Percentiles rank a stretch among this genome's conserved stretches.
phyloP scores from a whole-genome alignment of 2,113 vertebrate genomes.

The Hystrix cristata region DNA sequence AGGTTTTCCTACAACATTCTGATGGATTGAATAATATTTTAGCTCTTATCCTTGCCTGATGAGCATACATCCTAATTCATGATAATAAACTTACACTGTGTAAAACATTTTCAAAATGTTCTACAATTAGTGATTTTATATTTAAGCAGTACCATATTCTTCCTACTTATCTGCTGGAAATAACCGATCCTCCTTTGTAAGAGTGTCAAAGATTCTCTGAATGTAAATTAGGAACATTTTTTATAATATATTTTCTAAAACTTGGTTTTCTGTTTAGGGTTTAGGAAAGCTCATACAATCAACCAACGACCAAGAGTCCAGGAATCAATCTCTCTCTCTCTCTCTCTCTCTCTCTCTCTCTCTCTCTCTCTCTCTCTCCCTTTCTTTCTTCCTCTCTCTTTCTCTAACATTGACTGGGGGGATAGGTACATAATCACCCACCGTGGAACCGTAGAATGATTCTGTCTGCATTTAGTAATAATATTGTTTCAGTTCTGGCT shows the following conservation, averaged over 20 bases:
- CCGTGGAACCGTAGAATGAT: background rate
- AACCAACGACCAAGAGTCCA: background rate
- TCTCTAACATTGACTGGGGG: accelerated
- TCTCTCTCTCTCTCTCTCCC: background rate
- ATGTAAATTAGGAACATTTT: background rate
- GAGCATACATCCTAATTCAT: background rate
- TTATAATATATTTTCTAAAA: background rate
- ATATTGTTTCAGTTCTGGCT: background rate
- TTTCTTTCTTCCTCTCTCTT: background rate
- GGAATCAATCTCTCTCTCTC: background rate
- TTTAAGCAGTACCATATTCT: background rate
- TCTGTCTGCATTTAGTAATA: background rate
- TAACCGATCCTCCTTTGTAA: background rate
- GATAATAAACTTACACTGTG: background rate
- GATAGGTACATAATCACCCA: background rate
- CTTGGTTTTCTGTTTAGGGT: background rate
- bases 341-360: background rate
- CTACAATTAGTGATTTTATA: background rate
- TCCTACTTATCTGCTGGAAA: background rate
- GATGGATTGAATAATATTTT: constrained; percentile 41
- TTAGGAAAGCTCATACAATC: background rate
- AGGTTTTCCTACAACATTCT: background rate
- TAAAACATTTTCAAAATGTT: constrained; percentile 32
- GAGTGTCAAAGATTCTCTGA: background rate
- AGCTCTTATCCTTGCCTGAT: background rate